Conservation (phyloP, 2,797 vertebrate species). For the Argyrosomus regius region DNA sequence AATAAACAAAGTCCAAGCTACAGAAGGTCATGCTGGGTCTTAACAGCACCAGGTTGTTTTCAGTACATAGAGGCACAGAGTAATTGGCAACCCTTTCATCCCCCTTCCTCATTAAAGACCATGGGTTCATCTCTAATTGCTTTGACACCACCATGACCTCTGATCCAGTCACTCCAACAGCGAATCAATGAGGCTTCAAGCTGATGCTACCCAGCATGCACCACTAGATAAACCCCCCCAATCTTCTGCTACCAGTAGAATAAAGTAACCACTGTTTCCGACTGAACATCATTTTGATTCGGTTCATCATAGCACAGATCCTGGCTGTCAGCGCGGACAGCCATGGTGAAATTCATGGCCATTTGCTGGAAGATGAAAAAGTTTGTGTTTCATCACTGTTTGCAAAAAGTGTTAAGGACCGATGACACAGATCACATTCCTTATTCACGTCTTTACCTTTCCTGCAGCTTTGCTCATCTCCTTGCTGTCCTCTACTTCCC, state of each 20-base stretch:
- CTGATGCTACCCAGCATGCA: slow-evolving; percentile 50
- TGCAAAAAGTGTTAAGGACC: slow-evolving; percentile 41
- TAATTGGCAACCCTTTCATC: slow-evolving; percentile 76
- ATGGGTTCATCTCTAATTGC: slow-evolving; percentile 70
- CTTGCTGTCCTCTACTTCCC: slow-evolving; percentile 20
- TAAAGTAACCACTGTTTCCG: slow-evolving; percentile 48
- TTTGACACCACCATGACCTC: slow-evolving; percentile 64
- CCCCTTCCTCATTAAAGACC: slow-evolving; percentile 68
- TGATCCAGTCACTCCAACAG: slow-evolving; percentile 46
- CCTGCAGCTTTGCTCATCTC: slow-evolving; percentile 51
- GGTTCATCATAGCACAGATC: slow-evolving; percentile 26
- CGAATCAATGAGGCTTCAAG: slow-evolving; percentile 66
- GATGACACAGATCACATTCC: slow-evolving; percentile 54
- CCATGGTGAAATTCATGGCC: slow-evolving; percentile 25
- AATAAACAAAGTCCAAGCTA: slow-evolving; percentile 50
- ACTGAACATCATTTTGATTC: slow-evolving; percentile 24
- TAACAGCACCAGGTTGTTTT: slow-evolving; percentile 50
- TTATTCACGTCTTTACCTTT: slow-evolving; percentile 47
- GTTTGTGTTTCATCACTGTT: slow-evolving; percentile 41
- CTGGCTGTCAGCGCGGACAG: slow-evolving; percentile 18
- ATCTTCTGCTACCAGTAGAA: slow-evolving; percentile 19
- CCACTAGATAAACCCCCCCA: slow-evolving; percentile 19
- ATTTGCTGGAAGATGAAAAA: slow-evolving; percentile 46
- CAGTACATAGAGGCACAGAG: slow-evolving; percentile 50
- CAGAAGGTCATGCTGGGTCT: slow-evolving; percentile 57